Percentiles rank a stretch among this genome's conserved stretches.
phyloP scores from a whole-genome alignment of 2,888 invertebrate genomes.

The Euplexia lucipara region DNA sequence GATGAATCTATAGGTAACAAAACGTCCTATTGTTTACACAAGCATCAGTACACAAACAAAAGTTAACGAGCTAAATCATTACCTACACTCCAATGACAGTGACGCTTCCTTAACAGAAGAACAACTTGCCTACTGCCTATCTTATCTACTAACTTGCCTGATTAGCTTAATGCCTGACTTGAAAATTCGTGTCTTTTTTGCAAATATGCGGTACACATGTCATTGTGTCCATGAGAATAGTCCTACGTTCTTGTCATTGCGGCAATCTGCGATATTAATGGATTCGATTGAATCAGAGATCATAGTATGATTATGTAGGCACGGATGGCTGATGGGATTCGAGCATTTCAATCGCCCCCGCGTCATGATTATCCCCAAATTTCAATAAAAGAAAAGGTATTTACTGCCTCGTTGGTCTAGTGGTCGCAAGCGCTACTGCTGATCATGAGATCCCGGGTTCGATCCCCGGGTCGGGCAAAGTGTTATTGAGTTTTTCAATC shows the following conservation, averaged over 20 bases:
- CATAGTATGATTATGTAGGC: not conserved
- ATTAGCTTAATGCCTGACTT: slow-evolving; percentile 35
- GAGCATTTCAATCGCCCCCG: too few species aligned
- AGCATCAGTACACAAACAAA: slow-evolving; percentile 61
- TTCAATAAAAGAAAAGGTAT: too few species aligned
- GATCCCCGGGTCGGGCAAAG: too few species aligned
- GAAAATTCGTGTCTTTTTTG: slow-evolving; percentile 8
- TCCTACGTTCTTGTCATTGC: not conserved
- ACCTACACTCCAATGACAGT: slow-evolving; percentile 56
- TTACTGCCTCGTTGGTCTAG: too few species aligned
- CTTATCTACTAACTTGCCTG: slow-evolving; percentile 53
- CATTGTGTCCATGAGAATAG: not conserved
- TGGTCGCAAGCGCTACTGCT: too few species aligned
- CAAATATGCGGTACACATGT: slow-evolving; percentile 1
- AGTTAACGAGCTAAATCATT: slow-evolving; percentile 58
- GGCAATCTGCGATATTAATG: not conserved
- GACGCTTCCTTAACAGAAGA: slow-evolving; percentile 53
- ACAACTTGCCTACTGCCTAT: slow-evolving; percentile 36
- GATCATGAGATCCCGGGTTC: too few species aligned
- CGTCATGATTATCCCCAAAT: too few species aligned
- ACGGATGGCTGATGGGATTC: slow-evolving; percentile 3
- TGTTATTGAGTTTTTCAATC: too few species aligned
- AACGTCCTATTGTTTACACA: slow-evolving; percentile 62
- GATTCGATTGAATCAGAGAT: not conserved
- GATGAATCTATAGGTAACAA: slow-evolving; percentile 94